A percentile compares a stretch with the other conserved stretches of the same genome.
Conservation (phyloP, 2,888 invertebrate species). For the Drosophila longiperda region DNA sequence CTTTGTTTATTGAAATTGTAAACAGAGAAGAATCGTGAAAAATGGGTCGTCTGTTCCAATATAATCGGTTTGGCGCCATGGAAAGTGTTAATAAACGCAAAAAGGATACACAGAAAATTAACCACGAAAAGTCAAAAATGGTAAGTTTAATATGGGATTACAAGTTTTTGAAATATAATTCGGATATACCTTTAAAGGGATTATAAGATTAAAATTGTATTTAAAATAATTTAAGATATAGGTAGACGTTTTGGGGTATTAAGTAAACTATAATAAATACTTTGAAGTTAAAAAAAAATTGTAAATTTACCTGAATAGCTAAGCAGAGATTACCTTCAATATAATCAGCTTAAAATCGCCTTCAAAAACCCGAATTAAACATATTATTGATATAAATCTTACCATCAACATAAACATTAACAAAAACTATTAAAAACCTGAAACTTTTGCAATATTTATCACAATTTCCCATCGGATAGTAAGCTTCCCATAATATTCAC, state of each 20-base stretch:
- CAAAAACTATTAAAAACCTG: not conserved
- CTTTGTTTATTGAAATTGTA: slow-evolving; percentile 61
- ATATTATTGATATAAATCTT: not conserved
- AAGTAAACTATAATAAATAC: not conserved
- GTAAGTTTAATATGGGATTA: slow-evolving; percentile 51
- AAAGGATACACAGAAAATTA: slow-evolving; percentile 70
- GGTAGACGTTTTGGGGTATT: not conserved
- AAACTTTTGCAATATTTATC: not conserved
- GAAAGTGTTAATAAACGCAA: slow-evolving; percentile 67
- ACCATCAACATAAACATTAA: not conserved
- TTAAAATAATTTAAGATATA: not conserved
- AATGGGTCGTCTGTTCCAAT: slow-evolving; percentile 83
- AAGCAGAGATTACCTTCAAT: not conserved
- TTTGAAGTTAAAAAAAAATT: not conserved
- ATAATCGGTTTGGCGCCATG: slow-evolving; percentile 80
- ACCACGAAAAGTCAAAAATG: slow-evolving; percentile 66
- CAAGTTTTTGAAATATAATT: not conserved
- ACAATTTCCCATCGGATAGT: not conserved
- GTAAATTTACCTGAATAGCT: not conserved
- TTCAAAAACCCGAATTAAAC: too few relatives aligned
- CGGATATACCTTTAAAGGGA: not conserved
- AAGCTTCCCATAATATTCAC: not conserved
- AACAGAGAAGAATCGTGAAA: slow-evolving; percentile 46
- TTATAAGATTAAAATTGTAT: not conserved
- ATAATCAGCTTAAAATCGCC: not conserved